Evolutionary conservation across 2,797 vertebrate genomes (phyloP).

Genomic region (Coluber constrictor): DNA sequence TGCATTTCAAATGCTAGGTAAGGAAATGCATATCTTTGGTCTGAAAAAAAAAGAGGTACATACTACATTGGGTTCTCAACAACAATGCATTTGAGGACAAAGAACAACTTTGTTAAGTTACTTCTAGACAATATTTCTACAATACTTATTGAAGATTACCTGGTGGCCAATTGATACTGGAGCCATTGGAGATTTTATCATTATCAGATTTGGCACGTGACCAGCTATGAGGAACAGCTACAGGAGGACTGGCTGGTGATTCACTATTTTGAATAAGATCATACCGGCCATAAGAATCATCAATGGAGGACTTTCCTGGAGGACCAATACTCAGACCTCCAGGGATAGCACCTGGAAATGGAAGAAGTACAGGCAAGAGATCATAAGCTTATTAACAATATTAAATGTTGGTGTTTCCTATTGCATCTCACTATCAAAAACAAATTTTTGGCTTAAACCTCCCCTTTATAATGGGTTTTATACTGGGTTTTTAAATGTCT

Average conservation of each 20-base stretch:
- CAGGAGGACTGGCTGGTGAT: constrained; percentile 88
- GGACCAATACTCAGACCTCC: constrained; percentile 87
- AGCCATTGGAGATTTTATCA: constrained; percentile 96
- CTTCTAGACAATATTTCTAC: background rate
- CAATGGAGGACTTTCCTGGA: constrained; percentile 88
- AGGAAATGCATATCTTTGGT: background rate
- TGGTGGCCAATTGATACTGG: constrained; percentile 97
- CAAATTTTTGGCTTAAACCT: background rate
- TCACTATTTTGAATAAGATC: constrained; percentile 89
- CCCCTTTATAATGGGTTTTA: no score
- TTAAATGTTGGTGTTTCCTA: background rate
- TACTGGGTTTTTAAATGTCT: no score
- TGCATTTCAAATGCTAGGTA: background rate
- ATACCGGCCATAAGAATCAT: constrained; percentile 94
- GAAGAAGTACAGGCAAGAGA: background rate
- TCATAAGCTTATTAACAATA: constrained; percentile 9
- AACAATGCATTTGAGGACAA: background rate
- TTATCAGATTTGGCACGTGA: constrained; percentile 90
- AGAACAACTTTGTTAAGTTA: background rate
- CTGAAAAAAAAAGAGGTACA: background rate
- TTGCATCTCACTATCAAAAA: background rate
- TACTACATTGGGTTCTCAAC: background rate
- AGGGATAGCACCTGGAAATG: constrained; percentile 86
- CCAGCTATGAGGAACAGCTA: constrained; percentile 92
- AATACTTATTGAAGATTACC: constrained; percentile 68